Evolutionary conservation across 2,113 vertebrate species (phyloP), one percentile per base, ranked within the genome.

Genomic region (Anser brachyrhynchus): DNA sequence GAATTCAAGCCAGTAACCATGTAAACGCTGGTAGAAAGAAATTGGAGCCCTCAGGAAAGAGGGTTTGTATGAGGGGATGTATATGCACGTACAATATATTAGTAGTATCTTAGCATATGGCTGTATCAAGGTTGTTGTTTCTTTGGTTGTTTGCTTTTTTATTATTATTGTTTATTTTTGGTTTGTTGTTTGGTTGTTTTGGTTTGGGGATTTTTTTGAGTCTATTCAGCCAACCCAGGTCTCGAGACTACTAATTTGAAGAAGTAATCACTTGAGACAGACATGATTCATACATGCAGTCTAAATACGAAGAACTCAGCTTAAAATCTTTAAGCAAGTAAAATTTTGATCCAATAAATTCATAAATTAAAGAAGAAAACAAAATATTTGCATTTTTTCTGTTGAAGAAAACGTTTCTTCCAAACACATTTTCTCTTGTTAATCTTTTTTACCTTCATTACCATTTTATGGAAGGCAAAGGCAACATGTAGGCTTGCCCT

Each of bases 401-500:
- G 3, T 39, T 33, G 21, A 59, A 19, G 7, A 59, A 70, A 44
- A 21, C 3, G 25, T 13, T 18, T 72, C 59, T 77, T 76, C 49
- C 37, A 12, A 18, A 37, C 3, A 21, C 0, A 3, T 37, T 77
- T 90, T 55, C 9, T 87, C 22, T 35, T 37, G 8, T 59, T 81
- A 26, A 72, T 82, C 49, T 29, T 92, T 78, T 81, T 75, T 35
- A 59, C 33, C 10, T 83, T 67, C 17, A 22, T 58, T 44, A 78
- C 5, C 31, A 61, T 95, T 35, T 3, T 6, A 12, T 31, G 1
- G 6, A n/a, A 79, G 18, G n/a, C 9, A 52, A 76, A 93, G n/a
- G 13, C 39, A 35, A 26, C 58, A 64, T 0, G 0, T 29, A 78
- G 37, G 6, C 18, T 90, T 35, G 18, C 12, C 13, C 65, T 39